Conservation (phyloP, 2,888 invertebrate species). For the Periphyllus acericola region DNA sequence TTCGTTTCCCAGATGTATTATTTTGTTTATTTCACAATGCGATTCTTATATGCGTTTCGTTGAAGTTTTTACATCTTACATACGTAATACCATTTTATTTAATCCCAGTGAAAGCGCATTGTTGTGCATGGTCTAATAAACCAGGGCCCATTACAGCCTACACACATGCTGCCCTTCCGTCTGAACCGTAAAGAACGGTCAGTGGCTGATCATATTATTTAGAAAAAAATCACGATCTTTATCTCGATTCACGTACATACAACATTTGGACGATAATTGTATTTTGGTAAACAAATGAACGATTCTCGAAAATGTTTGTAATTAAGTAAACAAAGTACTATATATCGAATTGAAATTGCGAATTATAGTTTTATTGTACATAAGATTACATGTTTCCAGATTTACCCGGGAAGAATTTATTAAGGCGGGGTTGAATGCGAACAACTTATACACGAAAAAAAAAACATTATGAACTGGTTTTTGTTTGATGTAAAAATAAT, state of each 20-base stretch:
- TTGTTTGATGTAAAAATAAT: too few relatives aligned
- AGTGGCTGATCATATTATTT: neutral
- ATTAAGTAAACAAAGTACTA: too few relatives aligned
- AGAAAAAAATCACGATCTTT: neutral
- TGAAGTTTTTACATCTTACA: neutral
- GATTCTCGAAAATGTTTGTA: too few relatives aligned
- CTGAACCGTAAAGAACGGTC: neutral
- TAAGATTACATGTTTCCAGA: too few relatives aligned
- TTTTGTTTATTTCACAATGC: neutral
- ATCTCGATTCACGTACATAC: neutral
- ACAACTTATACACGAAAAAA: too few relatives aligned
- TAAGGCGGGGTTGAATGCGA: too few relatives aligned
- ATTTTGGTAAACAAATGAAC: neutral
- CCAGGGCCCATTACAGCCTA: neutral
- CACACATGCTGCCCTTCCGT: neutral
- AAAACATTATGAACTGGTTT: too few relatives aligned
- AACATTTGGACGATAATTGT: neutral
- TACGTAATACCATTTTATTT: conserved; percentile 4
- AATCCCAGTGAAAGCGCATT: conserved; percentile 41
- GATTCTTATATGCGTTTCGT: neutral
- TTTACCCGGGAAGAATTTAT: too few relatives aligned
- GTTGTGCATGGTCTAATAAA: conserved; percentile 52
- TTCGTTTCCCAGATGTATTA: neutral
- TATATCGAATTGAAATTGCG: too few relatives aligned
- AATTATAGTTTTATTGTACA: too few relatives aligned